Evolutionary conservation across 2,797 vertebrate genomes (phyloP), one percentile per base, ranked within the genome.

Genomic region (Falco concolor): DNA sequence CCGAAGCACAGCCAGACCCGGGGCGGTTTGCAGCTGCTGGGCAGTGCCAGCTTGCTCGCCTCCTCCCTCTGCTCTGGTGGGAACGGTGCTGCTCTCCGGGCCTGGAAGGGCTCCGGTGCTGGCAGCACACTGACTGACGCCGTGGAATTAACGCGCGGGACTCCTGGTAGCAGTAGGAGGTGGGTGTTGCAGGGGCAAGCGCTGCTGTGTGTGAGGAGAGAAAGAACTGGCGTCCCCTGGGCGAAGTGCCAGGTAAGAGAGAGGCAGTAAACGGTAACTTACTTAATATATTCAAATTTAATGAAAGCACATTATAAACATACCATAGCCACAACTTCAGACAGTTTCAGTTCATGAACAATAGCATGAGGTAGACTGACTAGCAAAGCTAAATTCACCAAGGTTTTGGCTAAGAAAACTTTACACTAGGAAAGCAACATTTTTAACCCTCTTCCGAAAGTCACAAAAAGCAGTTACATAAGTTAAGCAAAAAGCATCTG

Each of bases 291-390:
- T 98, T 99, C 98, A 93, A 98, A 98, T 98, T 98, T 98, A 98
- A 98, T 97, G 98, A 97, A 98, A 98, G 96, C 97, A 98, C 97
- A 98, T 98, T 97, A 98, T 96, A 97, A 98, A 98, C 98, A 97
- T 97, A 98, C 96, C 97, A 97, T 97, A 98, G 98, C 98, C 98
- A 99, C 98, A 97, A 98, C 97, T 98, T 98, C 91, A 96, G 97
- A 98, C 98, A 97, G 95, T 91, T 98, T 97, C 93, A 91, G 96
- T 96, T 98, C 97, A 98, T 97, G 97, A 97, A 98, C 97, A 97
- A 17, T 97, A 98, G 98, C 98, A 98, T 99, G 99, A 99, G 99
- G 99, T 99, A 99, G 99, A 99, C 98, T 98, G 98, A 98, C 98
- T 98, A 98, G 98, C 97, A 98, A 98, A 97, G 97, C 96, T 97